Percentiles rank a stretch among this genome's conserved stretches.
phyloP scores from a whole-genome alignment of 1,140 invertebrate species.

The Stegodyphus mimosarum region DNA sequence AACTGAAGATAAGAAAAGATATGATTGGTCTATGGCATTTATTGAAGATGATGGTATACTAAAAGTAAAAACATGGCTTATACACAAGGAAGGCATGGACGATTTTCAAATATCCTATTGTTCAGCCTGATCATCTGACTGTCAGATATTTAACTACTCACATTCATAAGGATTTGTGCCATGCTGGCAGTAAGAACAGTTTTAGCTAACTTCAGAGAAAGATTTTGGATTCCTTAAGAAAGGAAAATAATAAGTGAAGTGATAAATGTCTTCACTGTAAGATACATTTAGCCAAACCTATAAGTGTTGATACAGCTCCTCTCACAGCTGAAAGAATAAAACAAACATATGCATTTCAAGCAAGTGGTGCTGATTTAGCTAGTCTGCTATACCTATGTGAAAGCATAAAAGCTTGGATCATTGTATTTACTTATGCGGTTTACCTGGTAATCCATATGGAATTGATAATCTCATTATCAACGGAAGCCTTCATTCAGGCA shows the following conservation, averaged over 20 bases:
- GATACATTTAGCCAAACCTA: background rate
- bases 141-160: background rate
- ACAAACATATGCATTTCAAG: background rate
- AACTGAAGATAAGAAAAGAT: background rate
- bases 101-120: background rate
- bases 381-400: background rate
- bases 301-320: background rate
- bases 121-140: background rate
- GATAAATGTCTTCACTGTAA: slow-evolving; percentile 1
- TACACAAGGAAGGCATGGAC: background rate
- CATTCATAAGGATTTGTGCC: too few species aligned
- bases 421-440: slow-evolving; percentile 54
- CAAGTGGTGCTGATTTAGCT: background rate
- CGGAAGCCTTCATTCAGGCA: slow-evolving; percentile 43
- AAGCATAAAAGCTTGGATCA: background rate
- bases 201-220: background rate
- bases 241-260: background rate
- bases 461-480: slow-evolving; percentile 43
- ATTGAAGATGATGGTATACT: background rate
- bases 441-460: slow-evolving; percentile 69
- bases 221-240: slow-evolving; percentile 16
- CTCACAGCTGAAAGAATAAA: slow-evolving; percentile 1
- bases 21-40: background rate
- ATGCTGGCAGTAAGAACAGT: background rate
- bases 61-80: background rate